Evolutionary conservation across 2,888 invertebrate species (phyloP).

Genomic region (Coelogynopora nodosa): DNA sequence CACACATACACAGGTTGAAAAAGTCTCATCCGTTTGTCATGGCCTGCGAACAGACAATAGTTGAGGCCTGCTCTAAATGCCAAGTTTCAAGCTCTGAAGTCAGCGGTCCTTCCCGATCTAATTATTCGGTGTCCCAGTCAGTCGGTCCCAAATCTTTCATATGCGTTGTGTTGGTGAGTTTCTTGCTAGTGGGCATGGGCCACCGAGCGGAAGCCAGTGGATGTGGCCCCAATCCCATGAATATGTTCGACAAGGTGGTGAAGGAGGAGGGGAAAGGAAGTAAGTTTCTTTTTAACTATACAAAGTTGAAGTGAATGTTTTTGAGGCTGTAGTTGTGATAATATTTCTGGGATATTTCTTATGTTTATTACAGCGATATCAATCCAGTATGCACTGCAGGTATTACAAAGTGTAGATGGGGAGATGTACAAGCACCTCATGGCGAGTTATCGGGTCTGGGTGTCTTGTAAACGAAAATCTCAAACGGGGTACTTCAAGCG

Average conservation of each 20-base stretch:
- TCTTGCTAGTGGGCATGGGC: background rate
- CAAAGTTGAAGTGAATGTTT: no score
- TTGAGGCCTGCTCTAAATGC: no score
- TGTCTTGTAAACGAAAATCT: conserved; percentile 10
- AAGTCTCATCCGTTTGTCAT: no score
- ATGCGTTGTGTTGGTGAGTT: background rate
- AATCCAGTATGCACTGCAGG: background rate
- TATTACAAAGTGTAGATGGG: background rate
- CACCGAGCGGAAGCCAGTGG: background rate
- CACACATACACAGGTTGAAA: no score
- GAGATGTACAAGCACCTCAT: conserved; percentile 19
- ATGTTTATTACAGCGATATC: conserved; percentile 4
- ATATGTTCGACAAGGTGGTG: conserved; percentile 2
- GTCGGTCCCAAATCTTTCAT: no score
- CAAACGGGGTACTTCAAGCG: conserved; percentile 23
- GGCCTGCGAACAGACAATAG: no score
- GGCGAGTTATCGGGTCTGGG: conserved; percentile 19
- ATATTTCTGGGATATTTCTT: no score
- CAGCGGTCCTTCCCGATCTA: background rate
- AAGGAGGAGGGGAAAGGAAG: conserved; percentile 11
- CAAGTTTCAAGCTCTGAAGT: no score
- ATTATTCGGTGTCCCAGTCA: background rate
- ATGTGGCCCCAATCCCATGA: conserved; percentile 4
- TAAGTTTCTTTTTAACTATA: no score
- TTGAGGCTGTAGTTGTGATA: no score